These are phyloP conservation scores for Sepiola atlantica DNA, from an alignment of 2,888 invertebrate species.

Conservation along the genomic window DNA sequence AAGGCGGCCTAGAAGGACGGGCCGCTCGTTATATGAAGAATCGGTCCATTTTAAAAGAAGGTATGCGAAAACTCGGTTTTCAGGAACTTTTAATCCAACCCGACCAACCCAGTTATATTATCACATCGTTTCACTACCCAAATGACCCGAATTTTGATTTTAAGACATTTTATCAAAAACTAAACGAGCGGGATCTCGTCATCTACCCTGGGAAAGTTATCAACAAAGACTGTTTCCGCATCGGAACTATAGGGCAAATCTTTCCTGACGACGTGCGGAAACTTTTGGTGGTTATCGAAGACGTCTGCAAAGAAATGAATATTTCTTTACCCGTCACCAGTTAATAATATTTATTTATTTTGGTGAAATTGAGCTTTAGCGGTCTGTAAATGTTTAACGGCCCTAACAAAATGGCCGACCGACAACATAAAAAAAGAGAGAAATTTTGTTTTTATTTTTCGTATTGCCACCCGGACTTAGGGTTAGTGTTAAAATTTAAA, in stretches of 20 bases:
- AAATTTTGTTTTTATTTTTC: no score
- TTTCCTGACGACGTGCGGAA: conserved; percentile 74
- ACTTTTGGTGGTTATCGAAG: conserved; percentile 71
- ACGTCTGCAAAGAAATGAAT: conserved; percentile 74
- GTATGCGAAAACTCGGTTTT: conserved; percentile 75
- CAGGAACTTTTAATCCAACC: conserved; percentile 68
- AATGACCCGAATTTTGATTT: conserved; percentile 74
- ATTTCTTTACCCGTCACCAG: conserved; percentile 63
- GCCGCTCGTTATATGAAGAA: conserved; percentile 74
- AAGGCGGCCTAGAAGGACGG: conserved; percentile 74
- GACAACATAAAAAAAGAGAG: no score
- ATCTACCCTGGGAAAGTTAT: conserved; percentile 77
- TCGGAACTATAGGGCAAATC: conserved; percentile 76
- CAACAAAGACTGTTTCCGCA: conserved; percentile 75
- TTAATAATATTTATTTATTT: neutral
- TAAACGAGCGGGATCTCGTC: conserved; percentile 75
- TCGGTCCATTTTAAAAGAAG: conserved; percentile 70
- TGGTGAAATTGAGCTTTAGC: no score
- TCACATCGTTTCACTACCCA: conserved; percentile 76
- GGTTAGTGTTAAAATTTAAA: no score
- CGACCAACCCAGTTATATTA: conserved; percentile 74
- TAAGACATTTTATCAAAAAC: conserved; percentile 73
- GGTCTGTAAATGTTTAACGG: no score
- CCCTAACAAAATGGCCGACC: no score
- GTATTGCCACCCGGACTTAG: no score